Conservation (phyloP, 2,888 invertebrate genomes). For the Malthinus seriepunctatus region DNA sequence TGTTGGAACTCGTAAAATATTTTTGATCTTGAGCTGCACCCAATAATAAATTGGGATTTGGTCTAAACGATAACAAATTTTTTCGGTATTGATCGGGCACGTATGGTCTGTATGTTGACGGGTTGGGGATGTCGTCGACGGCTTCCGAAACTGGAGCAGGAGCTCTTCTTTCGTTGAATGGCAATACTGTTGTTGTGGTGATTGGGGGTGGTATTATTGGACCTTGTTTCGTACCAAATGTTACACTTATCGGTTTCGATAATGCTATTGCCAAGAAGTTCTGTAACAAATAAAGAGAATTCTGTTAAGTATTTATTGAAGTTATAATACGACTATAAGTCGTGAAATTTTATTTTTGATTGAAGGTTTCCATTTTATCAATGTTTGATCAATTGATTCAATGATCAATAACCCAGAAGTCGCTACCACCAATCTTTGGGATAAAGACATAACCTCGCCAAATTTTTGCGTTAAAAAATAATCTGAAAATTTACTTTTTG, state of each 20-base stretch:
- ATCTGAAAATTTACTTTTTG: too few species aligned
- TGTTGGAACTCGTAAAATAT: slow-evolving; percentile 44
- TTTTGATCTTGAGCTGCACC: slow-evolving; percentile 51
- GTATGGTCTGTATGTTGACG: slow-evolving; percentile 46
- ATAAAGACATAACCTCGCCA: too few species aligned
- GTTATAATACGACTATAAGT: not conserved
- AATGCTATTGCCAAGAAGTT: slow-evolving; percentile 39
- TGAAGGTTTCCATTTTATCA: too few species aligned
- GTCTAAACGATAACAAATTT: slow-evolving; percentile 42
- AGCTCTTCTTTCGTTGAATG: slow-evolving; percentile 29
- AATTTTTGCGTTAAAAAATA: too few species aligned
- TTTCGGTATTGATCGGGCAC: slow-evolving; percentile 48
- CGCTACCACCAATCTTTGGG: too few species aligned
- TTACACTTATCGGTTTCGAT: slow-evolving; percentile 51
- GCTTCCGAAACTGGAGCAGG: slow-evolving; percentile 51
- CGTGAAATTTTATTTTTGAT: too few species aligned
- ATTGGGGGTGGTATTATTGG: slow-evolving; percentile 47
- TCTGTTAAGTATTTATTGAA: not conserved
- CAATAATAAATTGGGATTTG: slow-evolving; percentile 44
- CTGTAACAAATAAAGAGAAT: slow-evolving; percentile 41
- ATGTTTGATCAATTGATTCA: too few species aligned
- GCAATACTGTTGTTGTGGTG: slow-evolving; percentile 34
- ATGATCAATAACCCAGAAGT: too few species aligned
- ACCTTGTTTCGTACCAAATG: slow-evolving; percentile 53
- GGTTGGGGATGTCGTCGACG: slow-evolving; percentile 49